Evolutionary conservation across 1,140 invertebrate species (phyloP), one percentile per base, ranked within the genome.

Genomic region (Argopecten irradians): DNA sequence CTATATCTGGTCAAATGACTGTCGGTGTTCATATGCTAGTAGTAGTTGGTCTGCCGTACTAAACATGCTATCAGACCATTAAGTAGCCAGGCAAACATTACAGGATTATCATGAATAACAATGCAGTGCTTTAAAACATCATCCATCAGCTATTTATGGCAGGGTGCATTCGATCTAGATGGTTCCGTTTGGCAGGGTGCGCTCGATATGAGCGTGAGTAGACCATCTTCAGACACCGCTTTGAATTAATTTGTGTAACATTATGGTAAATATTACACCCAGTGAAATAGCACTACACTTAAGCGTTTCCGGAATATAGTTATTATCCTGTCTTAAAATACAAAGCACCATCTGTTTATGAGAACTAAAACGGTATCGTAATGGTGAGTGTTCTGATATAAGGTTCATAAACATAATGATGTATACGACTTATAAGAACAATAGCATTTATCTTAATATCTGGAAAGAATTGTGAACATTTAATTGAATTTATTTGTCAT

Each of bases 141-240:
- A 71, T 71, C 55, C 22, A 71, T 71, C 55, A 71, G n/a, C 55
- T n/a, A 28, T 71, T 71, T 28, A 28, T 71, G 55, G 55, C 55
- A 71, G 1, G 1, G 55, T 71, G 55, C 1, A n/a, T 71, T 71
- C 55, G 55, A 71, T 71, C 22, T n/a, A 5, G 22, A 1, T 28
- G 55, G 28, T 71, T 28, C 28, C 55, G 28, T 71, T 71, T 71
- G 55, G 55, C 55, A 71, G 55, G 55, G 22, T 71, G 55, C 55
- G 55, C 28, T 71, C 55, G 55, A 71, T 71, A 71, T n/a, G 55
- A 71, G 55, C 55, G 55, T n/a, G 55, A 71, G 55, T 71, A 71
- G 55, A 71, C 55, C 22, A n/a, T 28, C 55, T 28, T 71, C 55
- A 71, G 55, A 71, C 55, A 71, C 8, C 22, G 1, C 28, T 28